These are phyloP conservation scores for Papilio machaon DNA, from an alignment of 1,140 invertebrate genomes.

Conservation along the genomic window DNA sequence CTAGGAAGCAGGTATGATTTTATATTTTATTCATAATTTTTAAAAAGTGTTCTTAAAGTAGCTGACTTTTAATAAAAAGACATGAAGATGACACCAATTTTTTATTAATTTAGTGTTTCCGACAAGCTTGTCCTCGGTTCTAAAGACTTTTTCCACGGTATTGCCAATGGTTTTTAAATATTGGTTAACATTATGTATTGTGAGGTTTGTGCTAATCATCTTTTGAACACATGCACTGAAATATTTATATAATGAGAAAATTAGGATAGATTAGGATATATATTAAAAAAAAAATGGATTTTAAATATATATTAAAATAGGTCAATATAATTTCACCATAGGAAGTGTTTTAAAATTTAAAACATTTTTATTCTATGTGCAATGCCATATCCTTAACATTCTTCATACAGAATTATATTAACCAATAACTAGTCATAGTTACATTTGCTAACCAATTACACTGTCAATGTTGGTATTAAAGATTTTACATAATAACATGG, in stretches of 20 bases:
- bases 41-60: neutral
- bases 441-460: neutral
- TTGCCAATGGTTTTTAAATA: neutral
- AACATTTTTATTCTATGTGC: constrained; percentile 30
- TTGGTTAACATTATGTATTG: neutral
- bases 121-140: neutral
- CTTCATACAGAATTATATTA: constrained; percentile 12
- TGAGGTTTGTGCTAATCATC: neutral
- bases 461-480: neutral
- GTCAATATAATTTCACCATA: constrained; percentile 12
- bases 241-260: neutral
- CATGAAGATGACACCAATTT: neutral
- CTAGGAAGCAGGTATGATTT: constrained; percentile 90
- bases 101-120: neutral
- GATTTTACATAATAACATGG: neutral
- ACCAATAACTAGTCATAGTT: neutral
- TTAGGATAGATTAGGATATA: no score
- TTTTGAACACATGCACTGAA: neutral
- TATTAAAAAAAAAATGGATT: no score
- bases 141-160: neutral
- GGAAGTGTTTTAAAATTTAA: neutral
- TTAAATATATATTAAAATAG: neutral
- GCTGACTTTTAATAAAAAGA: neutral
- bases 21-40: constrained; percentile 21
- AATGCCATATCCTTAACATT: constrained; percentile 76